A percentile compares a stretch with the other conserved stretches of the same genome.
These are phyloP conservation scores for Pangasius djambal DNA, from an alignment of 2,797 vertebrate genomes.

Conservation along the genomic window DNA sequence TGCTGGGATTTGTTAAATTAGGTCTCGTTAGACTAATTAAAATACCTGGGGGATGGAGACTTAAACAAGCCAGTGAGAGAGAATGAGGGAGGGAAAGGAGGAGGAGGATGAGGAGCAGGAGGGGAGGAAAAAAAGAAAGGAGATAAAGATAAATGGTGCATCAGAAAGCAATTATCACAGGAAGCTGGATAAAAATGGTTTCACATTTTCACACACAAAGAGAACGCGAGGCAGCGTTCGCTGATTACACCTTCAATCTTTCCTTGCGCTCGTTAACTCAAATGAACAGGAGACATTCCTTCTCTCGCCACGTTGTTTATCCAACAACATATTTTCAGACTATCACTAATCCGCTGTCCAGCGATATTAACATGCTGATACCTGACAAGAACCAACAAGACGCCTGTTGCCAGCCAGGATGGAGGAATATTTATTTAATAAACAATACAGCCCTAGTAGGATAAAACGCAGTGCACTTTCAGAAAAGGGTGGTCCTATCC, in stretches of 20 bases:
- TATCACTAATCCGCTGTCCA: conserved; percentile 39
- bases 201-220: conserved; percentile 63
- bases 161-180: conserved; percentile 72
- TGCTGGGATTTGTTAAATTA: conserved; percentile 58
- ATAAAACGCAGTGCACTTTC: neutral
- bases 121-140: conserved; percentile 41
- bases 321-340: conserved; percentile 45
- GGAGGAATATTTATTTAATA: neutral
- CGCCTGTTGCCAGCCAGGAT: conserved; percentile 1
- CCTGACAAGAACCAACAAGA: conserved; percentile 17
- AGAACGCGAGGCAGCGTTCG: conserved; percentile 61
- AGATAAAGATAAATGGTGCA: conserved; percentile 64
- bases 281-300: conserved; percentile 41
- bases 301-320: conserved; percentile 48
- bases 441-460: neutral
- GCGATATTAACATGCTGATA: neutral
- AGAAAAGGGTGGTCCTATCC: neutral
- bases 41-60: conserved; percentile 57
- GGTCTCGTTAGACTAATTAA: conserved; percentile 60
- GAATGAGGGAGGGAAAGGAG: conserved; percentile 39
- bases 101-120: conserved; percentile 44
- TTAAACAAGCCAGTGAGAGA: conserved; percentile 50
- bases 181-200: conserved; percentile 70
- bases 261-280: conserved; percentile 44
- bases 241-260: conserved; percentile 68